phyloP scores from a whole-genome alignment of 2,888 invertebrate species.

The Microctonus hyperodae region DNA sequence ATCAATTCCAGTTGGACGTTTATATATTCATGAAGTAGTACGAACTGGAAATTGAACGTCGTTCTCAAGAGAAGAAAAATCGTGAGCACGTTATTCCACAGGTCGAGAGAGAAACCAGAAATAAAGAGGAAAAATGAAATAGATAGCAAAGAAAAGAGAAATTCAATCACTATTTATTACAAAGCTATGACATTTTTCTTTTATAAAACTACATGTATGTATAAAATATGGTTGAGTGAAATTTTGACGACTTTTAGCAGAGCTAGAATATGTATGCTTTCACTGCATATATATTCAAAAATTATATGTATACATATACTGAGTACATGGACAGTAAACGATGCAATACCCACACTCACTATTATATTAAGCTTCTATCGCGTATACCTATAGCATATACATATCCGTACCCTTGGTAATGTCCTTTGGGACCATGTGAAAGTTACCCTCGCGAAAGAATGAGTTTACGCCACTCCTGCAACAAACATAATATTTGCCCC shows the following conservation, averaged over 20 bases:
- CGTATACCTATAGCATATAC: constrained; percentile 24
- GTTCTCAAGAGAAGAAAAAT: constrained; percentile 19
- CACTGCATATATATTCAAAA: background rate
- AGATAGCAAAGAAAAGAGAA: constrained; percentile 10
- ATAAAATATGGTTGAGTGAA: constrained; percentile 41
- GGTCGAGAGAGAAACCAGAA: background rate
- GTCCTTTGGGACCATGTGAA: constrained; percentile 13
- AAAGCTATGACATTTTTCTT: constrained; percentile 26
- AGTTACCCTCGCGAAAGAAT: constrained; percentile 8
- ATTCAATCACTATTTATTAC: constrained; percentile 39
- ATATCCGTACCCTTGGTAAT: constrained; percentile 31
- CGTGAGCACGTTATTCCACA: constrained; percentile 10
- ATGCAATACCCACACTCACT: constrained; percentile 23
- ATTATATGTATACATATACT: constrained; percentile 8
- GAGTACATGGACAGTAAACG: too few species aligned
- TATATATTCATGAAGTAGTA: constrained; percentile 17
- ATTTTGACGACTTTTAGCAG: constrained; percentile 48
- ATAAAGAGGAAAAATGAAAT: background rate
- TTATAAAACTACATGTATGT: constrained; percentile 6
- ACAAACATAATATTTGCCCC: constrained; percentile 4
- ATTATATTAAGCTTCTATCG: constrained; percentile 39
- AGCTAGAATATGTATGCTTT: constrained; percentile 15
- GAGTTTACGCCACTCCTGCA: constrained; percentile 1
- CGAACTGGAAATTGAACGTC: constrained; percentile 18
- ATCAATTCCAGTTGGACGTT: constrained; percentile 18